Conservation (phyloP, 2,888 invertebrate species). For the Neria commutata region DNA sequence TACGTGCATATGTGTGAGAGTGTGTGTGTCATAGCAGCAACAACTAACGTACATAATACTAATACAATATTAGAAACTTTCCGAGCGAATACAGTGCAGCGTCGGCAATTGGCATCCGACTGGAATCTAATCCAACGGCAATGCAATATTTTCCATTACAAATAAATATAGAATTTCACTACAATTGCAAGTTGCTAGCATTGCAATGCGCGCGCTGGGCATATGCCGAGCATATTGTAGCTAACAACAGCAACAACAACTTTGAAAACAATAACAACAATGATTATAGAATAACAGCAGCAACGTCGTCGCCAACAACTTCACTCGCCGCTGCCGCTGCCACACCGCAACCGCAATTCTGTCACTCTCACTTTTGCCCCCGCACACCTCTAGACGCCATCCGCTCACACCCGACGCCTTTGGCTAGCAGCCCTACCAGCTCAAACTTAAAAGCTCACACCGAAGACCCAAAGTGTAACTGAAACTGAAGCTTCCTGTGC, state of each 20-base stretch:
- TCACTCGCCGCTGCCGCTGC: conserved; percentile 38
- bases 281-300: conserved; percentile 4
- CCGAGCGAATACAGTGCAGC: no score
- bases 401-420: not conserved
- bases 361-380: conserved; percentile 35
- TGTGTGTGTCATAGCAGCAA: not conserved
- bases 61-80: no score
- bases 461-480: conserved; percentile 33
- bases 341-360: conserved; percentile 43
- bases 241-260: not conserved
- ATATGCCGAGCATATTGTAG: no score
- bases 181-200: no score
- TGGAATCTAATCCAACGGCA: no score
- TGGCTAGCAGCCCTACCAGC: not conserved
- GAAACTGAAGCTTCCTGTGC: conserved; percentile 56
- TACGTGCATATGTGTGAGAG: no score
- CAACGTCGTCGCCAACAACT: conserved; percentile 2
- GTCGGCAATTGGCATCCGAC: no score
- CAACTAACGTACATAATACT: no score
- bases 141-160: no score
- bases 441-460: not conserved
- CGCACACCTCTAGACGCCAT: not conserved
- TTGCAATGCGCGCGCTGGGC: no score
- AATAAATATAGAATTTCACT: no score
- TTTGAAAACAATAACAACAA: conserved; percentile 10